Conservation (phyloP, 2,888 invertebrate genomes). For the Tetragnatha montana region DNA sequence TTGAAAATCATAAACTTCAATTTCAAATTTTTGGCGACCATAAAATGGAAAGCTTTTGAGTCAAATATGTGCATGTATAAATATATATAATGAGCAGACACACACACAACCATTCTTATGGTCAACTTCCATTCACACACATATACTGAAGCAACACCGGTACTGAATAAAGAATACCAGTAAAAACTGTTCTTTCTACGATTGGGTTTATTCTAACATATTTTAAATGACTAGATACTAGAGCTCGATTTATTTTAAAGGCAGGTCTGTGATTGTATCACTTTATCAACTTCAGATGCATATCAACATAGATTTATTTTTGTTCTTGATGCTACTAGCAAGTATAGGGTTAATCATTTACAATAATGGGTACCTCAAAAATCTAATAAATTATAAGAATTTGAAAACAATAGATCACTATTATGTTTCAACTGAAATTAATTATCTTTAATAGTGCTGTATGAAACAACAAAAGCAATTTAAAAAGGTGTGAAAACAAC, state of each 20-base stretch:
- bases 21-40: constrained; percentile 17
- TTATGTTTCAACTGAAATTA: not conserved
- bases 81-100: constrained; percentile 57
- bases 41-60: constrained; percentile 40
- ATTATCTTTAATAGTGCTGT: not conserved
- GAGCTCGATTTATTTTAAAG: constrained; percentile 65
- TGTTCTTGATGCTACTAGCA: constrained; percentile 38
- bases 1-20: constrained; percentile 51
- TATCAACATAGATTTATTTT: constrained; percentile 42
- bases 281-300: constrained; percentile 44
- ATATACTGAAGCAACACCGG: constrained; percentile 45
- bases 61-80: constrained; percentile 46
- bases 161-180: constrained; percentile 59
- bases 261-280: constrained; percentile 70
- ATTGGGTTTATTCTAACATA: constrained; percentile 61
- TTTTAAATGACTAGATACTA: constrained; percentile 70
- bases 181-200: constrained; percentile 57
- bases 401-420: not conserved
- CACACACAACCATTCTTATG: constrained; percentile 55
- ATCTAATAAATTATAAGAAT: not conserved
- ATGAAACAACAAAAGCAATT: not conserved
- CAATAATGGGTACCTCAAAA: not conserved
- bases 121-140: constrained; percentile 36
- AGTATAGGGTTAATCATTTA: not conserved
- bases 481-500: not conserved